A percentile compares a stretch with the other conserved stretches of the same genome.
phyloP scores from a whole-genome alignment of 2,113 vertebrate genomes.

The Psilopogon haemacephalus region DNA sequence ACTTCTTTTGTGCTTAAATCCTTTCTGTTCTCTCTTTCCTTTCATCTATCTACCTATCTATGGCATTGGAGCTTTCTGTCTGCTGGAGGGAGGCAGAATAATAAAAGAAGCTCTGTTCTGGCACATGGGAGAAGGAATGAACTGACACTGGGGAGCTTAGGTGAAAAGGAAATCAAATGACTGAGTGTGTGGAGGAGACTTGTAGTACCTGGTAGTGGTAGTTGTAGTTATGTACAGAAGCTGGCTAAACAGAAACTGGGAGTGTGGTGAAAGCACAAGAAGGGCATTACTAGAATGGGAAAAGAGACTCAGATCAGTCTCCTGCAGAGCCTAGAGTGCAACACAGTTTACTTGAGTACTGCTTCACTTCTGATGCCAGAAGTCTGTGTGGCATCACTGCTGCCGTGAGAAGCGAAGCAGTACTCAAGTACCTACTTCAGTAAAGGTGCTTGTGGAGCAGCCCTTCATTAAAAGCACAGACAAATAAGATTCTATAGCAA shows the following conservation, averaged over 20 bases:
- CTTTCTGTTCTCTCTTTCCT: not conserved
- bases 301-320: not conserved
- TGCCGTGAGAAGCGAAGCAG: not conserved
- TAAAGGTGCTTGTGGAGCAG: not conserved
- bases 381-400: not conserved
- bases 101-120: not conserved
- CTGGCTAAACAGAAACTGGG: not conserved
- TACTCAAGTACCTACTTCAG: not conserved
- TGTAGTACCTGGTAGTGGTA: not conserved
- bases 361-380: not conserved
- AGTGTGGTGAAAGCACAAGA: not conserved
- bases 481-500: accelerated
- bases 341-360: not conserved
- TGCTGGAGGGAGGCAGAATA: not conserved
- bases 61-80: not conserved
- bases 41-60: not conserved
- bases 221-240: not conserved
- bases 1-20: not conserved
- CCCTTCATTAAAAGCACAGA: not conserved
- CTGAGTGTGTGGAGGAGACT: not conserved
- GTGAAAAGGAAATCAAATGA: not conserved
- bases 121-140: not conserved
- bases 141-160: not conserved
- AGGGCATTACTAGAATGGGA: not conserved
- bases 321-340: not conserved